These are phyloP conservation scores for Catocala fraxini DNA, from an alignment of 2,888 invertebrate genomes.

Conservation along the genomic window DNA sequence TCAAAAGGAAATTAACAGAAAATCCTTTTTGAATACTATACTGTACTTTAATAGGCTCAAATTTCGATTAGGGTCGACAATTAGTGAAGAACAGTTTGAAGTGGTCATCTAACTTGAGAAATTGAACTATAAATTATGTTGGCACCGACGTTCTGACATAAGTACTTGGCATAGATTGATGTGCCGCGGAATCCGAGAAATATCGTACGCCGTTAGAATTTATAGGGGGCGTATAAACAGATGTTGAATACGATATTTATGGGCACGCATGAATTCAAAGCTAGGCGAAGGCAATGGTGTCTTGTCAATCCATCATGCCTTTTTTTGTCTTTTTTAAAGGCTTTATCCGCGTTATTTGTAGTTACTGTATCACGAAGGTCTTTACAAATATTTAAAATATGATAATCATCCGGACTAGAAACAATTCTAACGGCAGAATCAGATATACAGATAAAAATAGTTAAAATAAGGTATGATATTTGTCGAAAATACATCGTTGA, in stretches of 20 bases:
- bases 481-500: too few species aligned
- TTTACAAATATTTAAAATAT: too few species aligned
- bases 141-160: constrained; percentile 67
- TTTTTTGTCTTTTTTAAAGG: too few species aligned
- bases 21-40: constrained; percentile 36
- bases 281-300: constrained; percentile 1
- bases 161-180: constrained; percentile 78
- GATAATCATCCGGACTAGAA: too few species aligned
- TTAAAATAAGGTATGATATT: too few species aligned
- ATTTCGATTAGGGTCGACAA: constrained; percentile 50
- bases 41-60: constrained; percentile 34
- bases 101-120: constrained; percentile 62
- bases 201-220: constrained; percentile 68
- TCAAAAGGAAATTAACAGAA: constrained; percentile 32
- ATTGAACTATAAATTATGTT: constrained; percentile 70
- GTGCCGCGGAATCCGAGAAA: constrained; percentile 71
- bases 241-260: constrained; percentile 47
- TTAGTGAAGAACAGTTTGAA: constrained; percentile 45
- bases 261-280: constrained; percentile 17
- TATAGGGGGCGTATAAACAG: constrained; percentile 63
- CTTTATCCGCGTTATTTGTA: too few species aligned
- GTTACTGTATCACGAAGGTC: too few species aligned
- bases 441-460: too few species aligned
- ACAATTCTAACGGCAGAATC: too few species aligned
- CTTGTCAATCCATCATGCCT: too few species aligned